Base-by-base conservation (phyloP, 2,888 invertebrate species). In the Drosophila suboccidentalis region DNA sequence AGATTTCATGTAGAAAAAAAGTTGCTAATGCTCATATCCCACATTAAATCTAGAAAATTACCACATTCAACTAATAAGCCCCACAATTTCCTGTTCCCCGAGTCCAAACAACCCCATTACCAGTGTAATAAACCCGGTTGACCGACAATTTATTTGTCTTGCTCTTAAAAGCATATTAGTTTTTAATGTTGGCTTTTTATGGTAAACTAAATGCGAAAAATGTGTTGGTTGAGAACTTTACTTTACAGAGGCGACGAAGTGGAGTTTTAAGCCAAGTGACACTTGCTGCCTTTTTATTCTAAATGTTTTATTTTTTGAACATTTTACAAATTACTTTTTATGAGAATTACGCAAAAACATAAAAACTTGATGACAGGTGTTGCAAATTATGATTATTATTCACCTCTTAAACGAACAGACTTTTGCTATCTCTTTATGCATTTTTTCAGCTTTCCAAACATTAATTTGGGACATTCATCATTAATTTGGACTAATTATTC, bases 311-410 rank as follows among this genome's bases (percentile, higher is more conserved):
- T 82, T 73, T 73, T 82, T 55, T 54, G 64, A 13, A 66, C 66
- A 78, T 82, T 77, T 78, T 51, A 39, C 71, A 80, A 82, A 88
- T 83, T 85, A 86, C 80, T 68, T 87, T 87, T 86, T 82, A 69
- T 67, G 77, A 38, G 63, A 51, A 77, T 61, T 71, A 59, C 73
- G 79, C 67, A 75, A 71, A 71, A 62, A 64, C 70, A 79, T 81
- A 65, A 82, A 79, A 80, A 68, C 65, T 67, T 78, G 78, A 66
- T 65, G 83, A 71, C 83, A 83, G 83, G 78, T 83, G 83, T 68
- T 50, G 55, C 83, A 87, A 83, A 83, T 87, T 80, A 85, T 80
- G 80, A 87, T 85, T 85, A 83, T 83, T 80, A n/a, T n/a, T n/a
- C n/a, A n/a, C n/a, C n/a, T n/a, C n/a, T n/a, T n/a, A n/a, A n/a